These are phyloP conservation scores for Oryzias dopingdopingensis DNA, from an alignment of 2,797 vertebrate species.

Conservation along the genomic window DNA sequence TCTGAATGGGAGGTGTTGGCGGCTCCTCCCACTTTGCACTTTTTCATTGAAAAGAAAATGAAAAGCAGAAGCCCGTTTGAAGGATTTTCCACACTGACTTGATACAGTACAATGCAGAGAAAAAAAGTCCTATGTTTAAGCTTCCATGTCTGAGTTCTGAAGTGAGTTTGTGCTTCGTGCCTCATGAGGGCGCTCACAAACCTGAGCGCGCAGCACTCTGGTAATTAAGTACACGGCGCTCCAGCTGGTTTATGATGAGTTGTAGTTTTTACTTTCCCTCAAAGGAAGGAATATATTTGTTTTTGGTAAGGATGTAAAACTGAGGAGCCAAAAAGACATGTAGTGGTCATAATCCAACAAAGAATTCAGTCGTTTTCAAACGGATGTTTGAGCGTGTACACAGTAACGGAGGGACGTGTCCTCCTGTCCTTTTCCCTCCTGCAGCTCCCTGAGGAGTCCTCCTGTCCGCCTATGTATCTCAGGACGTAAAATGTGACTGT, in stretches of 20 bases:
- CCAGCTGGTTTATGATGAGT: too few relatives aligned
- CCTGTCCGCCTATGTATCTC: conserved; percentile 71
- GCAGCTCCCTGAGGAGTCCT: conserved; percentile 32
- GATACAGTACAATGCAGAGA: conserved; percentile 49
- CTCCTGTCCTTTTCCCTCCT: conserved; percentile 11
- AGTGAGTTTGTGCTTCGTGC: conserved; percentile 47
- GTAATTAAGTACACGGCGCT: too few relatives aligned
- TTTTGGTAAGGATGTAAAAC: too few relatives aligned
- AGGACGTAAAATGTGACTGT: conserved; percentile 87
- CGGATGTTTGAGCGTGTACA: too few relatives aligned
- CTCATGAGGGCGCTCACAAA: too few relatives aligned
- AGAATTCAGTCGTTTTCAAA: too few relatives aligned
- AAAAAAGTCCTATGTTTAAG: conserved; percentile 68
- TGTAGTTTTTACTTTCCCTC: too few relatives aligned
- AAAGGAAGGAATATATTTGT: too few relatives aligned
- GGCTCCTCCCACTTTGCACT: conserved; percentile 58
- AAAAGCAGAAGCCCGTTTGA: conserved; percentile 46
- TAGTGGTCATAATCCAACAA: too few relatives aligned
- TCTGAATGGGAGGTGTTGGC: conserved; percentile 9
- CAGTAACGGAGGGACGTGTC: too few relatives aligned
- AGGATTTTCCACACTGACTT: conserved; percentile 60
- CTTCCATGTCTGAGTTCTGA: conserved; percentile 64
- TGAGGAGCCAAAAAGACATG: too few relatives aligned
- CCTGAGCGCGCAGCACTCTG: too few relatives aligned
- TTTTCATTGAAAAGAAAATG: conserved; percentile 27